Conservation (phyloP, 1,140 invertebrate species). For the Colletes gigas region DNA sequence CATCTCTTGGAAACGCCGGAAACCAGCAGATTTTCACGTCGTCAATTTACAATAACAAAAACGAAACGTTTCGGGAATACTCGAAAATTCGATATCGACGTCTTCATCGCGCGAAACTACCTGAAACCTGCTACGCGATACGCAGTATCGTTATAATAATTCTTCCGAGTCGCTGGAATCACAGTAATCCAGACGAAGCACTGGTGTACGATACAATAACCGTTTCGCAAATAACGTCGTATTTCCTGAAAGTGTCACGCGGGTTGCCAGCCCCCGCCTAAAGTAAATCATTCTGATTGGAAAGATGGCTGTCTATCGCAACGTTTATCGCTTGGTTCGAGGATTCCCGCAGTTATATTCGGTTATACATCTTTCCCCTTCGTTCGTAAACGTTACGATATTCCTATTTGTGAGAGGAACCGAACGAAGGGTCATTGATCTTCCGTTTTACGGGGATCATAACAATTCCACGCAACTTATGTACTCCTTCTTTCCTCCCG, state of each 20-base stretch:
- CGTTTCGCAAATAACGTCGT: not conserved
- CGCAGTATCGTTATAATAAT: not conserved
- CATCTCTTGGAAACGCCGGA: no score
- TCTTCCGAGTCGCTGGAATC: not conserved
- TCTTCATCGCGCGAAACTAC: not conserved
- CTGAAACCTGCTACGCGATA: no score
- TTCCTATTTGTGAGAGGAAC: not conserved
- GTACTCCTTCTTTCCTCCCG: not conserved
- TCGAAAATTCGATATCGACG: not conserved
- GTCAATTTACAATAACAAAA: not conserved
- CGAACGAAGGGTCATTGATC: constrained; percentile 25
- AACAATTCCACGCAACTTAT: constrained; percentile 11
- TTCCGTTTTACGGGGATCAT: constrained; percentile 14
- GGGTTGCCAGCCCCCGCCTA: no score
- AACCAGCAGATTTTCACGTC: not conserved
- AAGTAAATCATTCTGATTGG: not conserved
- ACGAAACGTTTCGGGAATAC: not conserved
- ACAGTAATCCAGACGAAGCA: no score
- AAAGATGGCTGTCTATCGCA: not conserved
- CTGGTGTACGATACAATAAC: no score
- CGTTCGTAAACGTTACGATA: not conserved
- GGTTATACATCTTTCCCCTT: not conserved
- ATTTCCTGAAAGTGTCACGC: no score
- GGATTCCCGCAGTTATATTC: constrained; percentile 12
- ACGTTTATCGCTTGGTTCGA: not conserved